Base-by-base conservation (phyloP, 2,113 vertebrate species). In the Osmerus mordax region DNA sequence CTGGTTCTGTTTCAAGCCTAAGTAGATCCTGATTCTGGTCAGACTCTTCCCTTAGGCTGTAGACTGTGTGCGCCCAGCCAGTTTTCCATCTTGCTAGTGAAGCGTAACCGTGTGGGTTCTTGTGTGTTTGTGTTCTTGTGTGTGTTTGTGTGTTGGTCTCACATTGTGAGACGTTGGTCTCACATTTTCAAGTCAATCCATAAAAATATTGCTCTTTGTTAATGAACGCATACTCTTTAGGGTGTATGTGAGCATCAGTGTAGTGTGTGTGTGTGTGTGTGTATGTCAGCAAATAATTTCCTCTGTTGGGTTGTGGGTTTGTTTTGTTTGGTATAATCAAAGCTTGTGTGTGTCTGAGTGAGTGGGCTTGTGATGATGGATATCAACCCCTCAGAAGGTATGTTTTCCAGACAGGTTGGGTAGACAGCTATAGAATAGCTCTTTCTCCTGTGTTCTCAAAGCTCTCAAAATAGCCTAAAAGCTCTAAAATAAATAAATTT, bases 281-380 rank as follows among this genome's bases (percentile, higher is more conserved):
- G 23, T 23, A 23, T 41, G 36, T 41, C 36, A 41, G 36, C 36
- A 41, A 41, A 41, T 41, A 9, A 6, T 41, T 6, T 6, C 6
- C 36, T 41, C 36, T 7, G 36, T 9, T 78, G 36, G 86, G 84
- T 78, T 52, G 28, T 18, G 80, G 63, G 70, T 84, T 67, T 81
- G 78, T 72, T 41, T 41, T 8, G 36, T 41, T 41, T 9, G 36
- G 8, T 41, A 4, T 41, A 41, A 32, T 32, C 11, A 9, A 41
- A 41, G 70, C 79, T 29, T 75, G 51, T 72, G 28, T 63, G 25
- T 62, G 52, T 70, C 69, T 68, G 59, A 14, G 67, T 55, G 80
- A 73, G 71, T 69, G 63, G 78, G 62, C 84, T 80, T 84, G 63
- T 84, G 69, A 82, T 73, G 51, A 51, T 55, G 59, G 36, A 25